Evolutionary conservation across 2,888 invertebrate species (phyloP), one percentile per base, ranked within the genome.

Genomic region (Leucania comma): DNA sequence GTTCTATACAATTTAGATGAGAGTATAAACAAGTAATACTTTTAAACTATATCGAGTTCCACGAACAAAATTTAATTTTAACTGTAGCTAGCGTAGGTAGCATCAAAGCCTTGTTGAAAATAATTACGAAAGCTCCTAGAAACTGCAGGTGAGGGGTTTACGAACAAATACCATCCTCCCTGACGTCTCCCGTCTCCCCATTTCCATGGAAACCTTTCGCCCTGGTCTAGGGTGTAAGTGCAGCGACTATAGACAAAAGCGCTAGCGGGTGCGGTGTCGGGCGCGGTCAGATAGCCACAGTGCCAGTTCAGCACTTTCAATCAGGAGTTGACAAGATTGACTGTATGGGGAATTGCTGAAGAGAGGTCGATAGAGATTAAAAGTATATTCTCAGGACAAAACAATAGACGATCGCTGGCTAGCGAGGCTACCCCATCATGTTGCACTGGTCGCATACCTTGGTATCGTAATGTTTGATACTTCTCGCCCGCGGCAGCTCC

Each of bases 181-280:
- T n/a, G 10, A n/a, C 26, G 8, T 20, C 53, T 6, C 24, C n/a
- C 35, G 12, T 20, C 46, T 38, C 48, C 54, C 24, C 46, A 26
- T 63, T 51, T n/a, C 46, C 14, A 66, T 63, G 35, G 58, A 26
- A 35, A 62, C 59, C 26, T 38, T 22, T 14, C 29, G n/a, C n/a
- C 50, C 24, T 24, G 12, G 3, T 56, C 17, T 35, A 22, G 56
- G 26, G 22, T 46, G 14, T 54, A 24, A 2, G 3, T 2, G 14
- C 3, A 4, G 42, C 20, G 3, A 12, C 24, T 0, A n/a, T 20
- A 62, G 12, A 4, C 6, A n/a, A 48, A 6, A 32, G 54, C n/a
- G 46, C 12, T 20, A 35, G 54, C 46, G 66, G 67, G 4, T 1
- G 17, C 26, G 53, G 6, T 14, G 24, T 46, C 46, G 66, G 46